Percentiles rank a stretch among this genome's conserved stretches.
Conservation (phyloP, 2,797 vertebrate genomes). For the Pelochelys cantorii region DNA sequence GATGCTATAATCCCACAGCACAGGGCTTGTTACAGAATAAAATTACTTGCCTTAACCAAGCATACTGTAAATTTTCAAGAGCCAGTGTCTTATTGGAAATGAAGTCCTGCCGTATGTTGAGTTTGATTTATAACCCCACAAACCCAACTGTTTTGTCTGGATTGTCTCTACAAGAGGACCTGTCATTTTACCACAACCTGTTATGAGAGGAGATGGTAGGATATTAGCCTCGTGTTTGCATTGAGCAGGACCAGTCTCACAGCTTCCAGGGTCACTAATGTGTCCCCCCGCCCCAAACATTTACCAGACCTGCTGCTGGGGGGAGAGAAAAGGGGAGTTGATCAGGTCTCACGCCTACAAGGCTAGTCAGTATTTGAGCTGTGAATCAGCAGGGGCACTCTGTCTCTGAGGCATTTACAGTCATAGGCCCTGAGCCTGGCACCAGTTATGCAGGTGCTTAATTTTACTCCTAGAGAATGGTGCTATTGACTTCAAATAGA, state of each 20-base stretch:
- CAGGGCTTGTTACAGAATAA: conserved; percentile 31
- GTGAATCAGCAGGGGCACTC: background rate
- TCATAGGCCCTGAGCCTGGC: background rate
- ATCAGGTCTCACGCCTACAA: too few relatives aligned
- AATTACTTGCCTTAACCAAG: conserved; percentile 51
- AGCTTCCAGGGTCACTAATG: background rate
- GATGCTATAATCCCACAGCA: conserved; percentile 23
- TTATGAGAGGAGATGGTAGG: background rate
- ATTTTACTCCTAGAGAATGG: background rate
- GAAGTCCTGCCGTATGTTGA: background rate
- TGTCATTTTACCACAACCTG: accelerated
- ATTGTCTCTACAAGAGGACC: background rate
- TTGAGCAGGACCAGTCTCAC: background rate
- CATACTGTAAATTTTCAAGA: conserved; percentile 41
- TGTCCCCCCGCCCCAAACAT: background rate
- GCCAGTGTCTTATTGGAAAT: background rate
- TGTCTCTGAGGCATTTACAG: background rate
- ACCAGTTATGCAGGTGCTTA: background rate
- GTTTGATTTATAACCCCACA: background rate
- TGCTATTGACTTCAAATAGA: background rate
- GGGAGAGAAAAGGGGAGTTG: too few relatives aligned
- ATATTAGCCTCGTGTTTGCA: background rate
- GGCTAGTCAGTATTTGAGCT: background rate
- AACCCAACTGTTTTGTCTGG: background rate
- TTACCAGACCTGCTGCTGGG: background rate